Conservation (phyloP, 2,797 vertebrate species). For the Caiman crocodilus region DNA sequence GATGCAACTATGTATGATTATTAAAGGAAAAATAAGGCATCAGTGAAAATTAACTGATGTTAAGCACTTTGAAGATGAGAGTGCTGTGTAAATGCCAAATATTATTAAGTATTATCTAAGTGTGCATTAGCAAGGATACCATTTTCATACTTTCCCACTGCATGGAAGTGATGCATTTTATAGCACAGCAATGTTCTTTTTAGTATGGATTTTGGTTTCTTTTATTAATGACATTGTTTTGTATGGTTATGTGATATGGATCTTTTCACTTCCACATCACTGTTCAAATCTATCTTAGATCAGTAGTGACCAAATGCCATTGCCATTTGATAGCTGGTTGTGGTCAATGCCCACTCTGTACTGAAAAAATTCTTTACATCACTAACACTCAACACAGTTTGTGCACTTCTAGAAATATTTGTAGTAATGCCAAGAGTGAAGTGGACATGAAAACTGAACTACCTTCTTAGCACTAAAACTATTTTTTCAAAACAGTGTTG, state of each 20-base stretch:
- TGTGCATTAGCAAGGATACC: conserved; percentile 11
- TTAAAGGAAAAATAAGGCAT: not conserved
- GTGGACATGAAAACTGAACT: not conserved
- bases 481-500: not conserved
- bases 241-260: conserved; percentile 7
- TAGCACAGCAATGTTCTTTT: conserved; percentile 24
- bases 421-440: not conserved
- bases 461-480: conserved; percentile 9
- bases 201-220: conserved; percentile 55
- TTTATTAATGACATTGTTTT: conserved; percentile 16
- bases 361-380: not conserved
- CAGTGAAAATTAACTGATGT: not conserved
- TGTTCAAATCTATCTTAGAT: conserved; percentile 35
- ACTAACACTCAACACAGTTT: conserved; percentile 12
- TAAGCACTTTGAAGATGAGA: conserved; percentile 22
- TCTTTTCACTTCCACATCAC: conserved; percentile 28
- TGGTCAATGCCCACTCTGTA: not conserved
- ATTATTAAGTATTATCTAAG: conserved; percentile 43
- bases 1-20: not conserved
- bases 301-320: not conserved
- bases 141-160: conserved; percentile 39
- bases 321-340: not conserved
- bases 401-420: not conserved
- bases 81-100: not conserved
- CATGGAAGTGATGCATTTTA: not conserved